Evolutionary conservation across 1,140 invertebrate species (phyloP).

Genomic region (Drosophila elegans): DNA sequence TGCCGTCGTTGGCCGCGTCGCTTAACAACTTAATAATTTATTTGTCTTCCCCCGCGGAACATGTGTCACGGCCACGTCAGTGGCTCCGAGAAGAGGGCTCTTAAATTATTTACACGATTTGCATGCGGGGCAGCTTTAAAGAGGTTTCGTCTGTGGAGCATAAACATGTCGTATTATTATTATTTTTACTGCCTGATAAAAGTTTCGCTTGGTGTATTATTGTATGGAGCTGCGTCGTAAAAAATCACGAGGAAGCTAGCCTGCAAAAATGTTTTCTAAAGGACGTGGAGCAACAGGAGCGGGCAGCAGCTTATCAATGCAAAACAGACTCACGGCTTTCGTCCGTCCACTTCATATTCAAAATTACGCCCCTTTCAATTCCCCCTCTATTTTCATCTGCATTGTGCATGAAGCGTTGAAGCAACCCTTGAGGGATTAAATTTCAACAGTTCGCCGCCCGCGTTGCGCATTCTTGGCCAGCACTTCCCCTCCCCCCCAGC

Average conservation of each 20-base stretch:
- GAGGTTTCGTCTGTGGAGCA: slow-evolving; percentile 58
- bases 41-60: slow-evolving; percentile 51
- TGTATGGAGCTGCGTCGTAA: slow-evolving; percentile 73
- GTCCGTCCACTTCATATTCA: slow-evolving; percentile 53
- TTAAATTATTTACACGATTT: slow-evolving; percentile 79
- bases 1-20: slow-evolving; percentile 56
- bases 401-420: slow-evolving; percentile 73
- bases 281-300: slow-evolving; percentile 12
- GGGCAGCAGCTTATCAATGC: slow-evolving; percentile 76
- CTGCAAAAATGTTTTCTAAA: slow-evolving; percentile 49
- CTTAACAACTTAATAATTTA: slow-evolving; percentile 80
- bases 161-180: slow-evolving; percentile 81
- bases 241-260: slow-evolving; percentile 37
- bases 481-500: slow-evolving; percentile 52
- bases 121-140: slow-evolving; percentile 74
- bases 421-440: slow-evolving; percentile 83
- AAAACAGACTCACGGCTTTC: slow-evolving; percentile 72
- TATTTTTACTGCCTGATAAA: slow-evolving; percentile 74
- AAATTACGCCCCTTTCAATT: slow-evolving; percentile 36
- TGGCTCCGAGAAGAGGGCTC: slow-evolving; percentile 29
- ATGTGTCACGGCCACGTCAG: slow-evolving; percentile 65
- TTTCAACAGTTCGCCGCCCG: slow-evolving; percentile 76
- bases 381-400: slow-evolving; percentile 13
- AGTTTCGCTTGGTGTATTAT: slow-evolving; percentile 56
- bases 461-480: slow-evolving; percentile 75